These are phyloP conservation scores for Romanogobio albipinnatus DNA, from an alignment of 2,113 vertebrate species.

Conservation along the genomic window DNA sequence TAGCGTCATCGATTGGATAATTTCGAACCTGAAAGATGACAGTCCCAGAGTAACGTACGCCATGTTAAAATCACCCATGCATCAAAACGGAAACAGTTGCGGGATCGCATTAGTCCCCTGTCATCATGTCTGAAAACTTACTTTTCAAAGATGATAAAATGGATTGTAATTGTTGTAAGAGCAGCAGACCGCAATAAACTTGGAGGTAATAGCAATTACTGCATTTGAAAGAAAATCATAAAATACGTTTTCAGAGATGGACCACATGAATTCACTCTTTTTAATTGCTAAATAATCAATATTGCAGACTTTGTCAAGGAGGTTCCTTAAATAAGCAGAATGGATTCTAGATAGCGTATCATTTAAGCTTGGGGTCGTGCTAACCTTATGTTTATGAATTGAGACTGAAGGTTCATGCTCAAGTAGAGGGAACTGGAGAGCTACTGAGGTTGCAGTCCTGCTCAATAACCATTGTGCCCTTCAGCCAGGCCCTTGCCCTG, in stretches of 20 bases:
- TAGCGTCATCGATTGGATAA: conserved; percentile 73
- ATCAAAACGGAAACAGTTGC: conserved; percentile 45
- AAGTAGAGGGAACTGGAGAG: conserved; percentile 20
- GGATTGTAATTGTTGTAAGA: neutral
- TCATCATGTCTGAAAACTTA: conserved; percentile 33
- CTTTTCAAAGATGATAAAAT: conserved; percentile 30
- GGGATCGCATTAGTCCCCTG: neutral
- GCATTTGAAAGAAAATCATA: neutral
- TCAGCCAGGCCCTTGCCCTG: conserved; percentile 28
- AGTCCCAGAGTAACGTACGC: conserved; percentile 60
- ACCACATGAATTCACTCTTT: neutral
- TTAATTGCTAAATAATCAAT: conserved; percentile 2
- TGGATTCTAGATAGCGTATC: neutral
- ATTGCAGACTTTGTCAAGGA: conserved; percentile 15
- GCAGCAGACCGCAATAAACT: neutral
- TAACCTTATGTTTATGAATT: conserved; percentile 7
- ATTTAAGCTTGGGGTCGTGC: neutral
- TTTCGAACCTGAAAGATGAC: conserved; percentile 74
- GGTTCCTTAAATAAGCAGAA: neutral
- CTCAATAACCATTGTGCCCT: conserved; percentile 27
- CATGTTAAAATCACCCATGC: conserved; percentile 58
- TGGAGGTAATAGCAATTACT: neutral
- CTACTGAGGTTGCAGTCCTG: conserved; percentile 5
- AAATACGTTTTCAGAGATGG: neutral
- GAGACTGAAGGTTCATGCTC: conserved; percentile 9